Evolutionary conservation across 2,113 vertebrate genomes (phyloP).

Genomic region (Osmerus eperlanus): DNA sequence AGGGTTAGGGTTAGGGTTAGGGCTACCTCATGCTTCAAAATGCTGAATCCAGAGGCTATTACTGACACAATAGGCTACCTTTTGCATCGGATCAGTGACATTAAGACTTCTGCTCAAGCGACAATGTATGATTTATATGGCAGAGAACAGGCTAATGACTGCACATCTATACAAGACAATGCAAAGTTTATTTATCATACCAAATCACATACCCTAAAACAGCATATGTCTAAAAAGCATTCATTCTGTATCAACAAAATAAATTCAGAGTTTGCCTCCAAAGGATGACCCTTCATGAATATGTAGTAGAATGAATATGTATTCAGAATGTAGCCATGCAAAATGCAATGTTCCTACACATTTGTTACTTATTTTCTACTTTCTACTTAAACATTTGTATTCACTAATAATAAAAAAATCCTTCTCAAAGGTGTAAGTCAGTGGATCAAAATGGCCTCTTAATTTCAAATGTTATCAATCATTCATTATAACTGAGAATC

Average conservation of each 20-base stretch:
- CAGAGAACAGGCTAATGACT: not conserved
- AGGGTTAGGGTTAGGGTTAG: no score
- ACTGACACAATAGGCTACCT: no score
- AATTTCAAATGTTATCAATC: constrained; percentile 68
- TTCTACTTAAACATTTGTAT: constrained; percentile 73
- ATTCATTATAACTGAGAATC: constrained; percentile 67
- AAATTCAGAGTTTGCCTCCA: constrained; percentile 30
- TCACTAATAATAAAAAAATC: constrained; percentile 57
- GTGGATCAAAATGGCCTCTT: constrained; percentile 52
- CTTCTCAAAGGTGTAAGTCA: constrained; percentile 41
- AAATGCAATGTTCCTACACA: constrained; percentile 48
- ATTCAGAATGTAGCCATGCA: constrained; percentile 32
- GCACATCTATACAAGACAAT: not conserved
- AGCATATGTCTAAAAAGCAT: not conserved
- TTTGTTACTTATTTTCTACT: constrained; percentile 51
- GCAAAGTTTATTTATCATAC: not conserved
- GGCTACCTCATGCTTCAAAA: no score
- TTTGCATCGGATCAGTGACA: no score
- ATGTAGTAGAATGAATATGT: constrained; percentile 32
- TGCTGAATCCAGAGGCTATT: no score
- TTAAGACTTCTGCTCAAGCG: no score
- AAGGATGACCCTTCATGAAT: constrained; percentile 20
- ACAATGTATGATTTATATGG: no score
- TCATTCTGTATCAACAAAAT: not conserved
- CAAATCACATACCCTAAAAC: not conserved